A percentile compares a stretch with the other conserved stretches of the same genome.
These are phyloP conservation scores for Drosophila picticornis DNA, from an alignment of 2,888 invertebrate species.

Conservation along the genomic window DNA sequence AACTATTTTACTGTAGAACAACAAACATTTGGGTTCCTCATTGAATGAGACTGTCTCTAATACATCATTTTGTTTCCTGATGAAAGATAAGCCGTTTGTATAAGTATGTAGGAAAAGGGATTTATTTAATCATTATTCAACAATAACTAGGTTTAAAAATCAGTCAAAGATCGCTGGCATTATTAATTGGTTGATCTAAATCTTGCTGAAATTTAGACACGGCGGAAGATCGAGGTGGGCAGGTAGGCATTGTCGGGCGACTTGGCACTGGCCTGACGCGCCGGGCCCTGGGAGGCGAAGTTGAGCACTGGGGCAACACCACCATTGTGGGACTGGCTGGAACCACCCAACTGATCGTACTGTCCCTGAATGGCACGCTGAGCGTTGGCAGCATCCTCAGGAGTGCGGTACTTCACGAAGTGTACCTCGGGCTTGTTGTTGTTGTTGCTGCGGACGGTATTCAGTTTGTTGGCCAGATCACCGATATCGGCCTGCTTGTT, in stretches of 20 bases:
- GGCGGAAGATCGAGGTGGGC: slow-evolving; percentile 76
- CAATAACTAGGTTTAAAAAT: slow-evolving; percentile 71
- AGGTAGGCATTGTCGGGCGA: slow-evolving; percentile 73
- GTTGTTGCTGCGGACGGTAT: slow-evolving; percentile 69
- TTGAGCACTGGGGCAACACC: slow-evolving; percentile 81
- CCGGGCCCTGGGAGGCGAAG: slow-evolving; percentile 75
- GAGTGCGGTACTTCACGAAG: slow-evolving; percentile 84
- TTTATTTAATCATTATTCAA: slow-evolving; percentile 79
- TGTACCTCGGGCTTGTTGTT: slow-evolving; percentile 82
- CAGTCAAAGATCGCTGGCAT: slow-evolving; percentile 72
- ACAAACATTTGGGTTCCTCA: too few relatives aligned
- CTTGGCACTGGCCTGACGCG: slow-evolving; percentile 55
- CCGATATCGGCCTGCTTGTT: slow-evolving; percentile 82
- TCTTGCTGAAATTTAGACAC: slow-evolving; percentile 61
- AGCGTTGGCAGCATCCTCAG: slow-evolving; percentile 83
- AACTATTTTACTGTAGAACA: neutral
- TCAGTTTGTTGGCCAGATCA: slow-evolving; percentile 77
- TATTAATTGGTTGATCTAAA: slow-evolving; percentile 48
- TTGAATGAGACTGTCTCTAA: neutral
- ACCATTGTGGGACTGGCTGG: slow-evolving; percentile 66
- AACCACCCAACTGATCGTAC: slow-evolving; percentile 77
- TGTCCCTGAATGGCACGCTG: slow-evolving; percentile 81
- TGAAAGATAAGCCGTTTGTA: neutral
- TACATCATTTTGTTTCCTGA: neutral
- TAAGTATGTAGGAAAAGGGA: slow-evolving; percentile 53